Percentiles rank a stretch among this genome's conserved stretches.
Evolutionary conservation across 2,888 invertebrate genomes (phyloP).

Genomic region (Thecophora atra): DNA sequence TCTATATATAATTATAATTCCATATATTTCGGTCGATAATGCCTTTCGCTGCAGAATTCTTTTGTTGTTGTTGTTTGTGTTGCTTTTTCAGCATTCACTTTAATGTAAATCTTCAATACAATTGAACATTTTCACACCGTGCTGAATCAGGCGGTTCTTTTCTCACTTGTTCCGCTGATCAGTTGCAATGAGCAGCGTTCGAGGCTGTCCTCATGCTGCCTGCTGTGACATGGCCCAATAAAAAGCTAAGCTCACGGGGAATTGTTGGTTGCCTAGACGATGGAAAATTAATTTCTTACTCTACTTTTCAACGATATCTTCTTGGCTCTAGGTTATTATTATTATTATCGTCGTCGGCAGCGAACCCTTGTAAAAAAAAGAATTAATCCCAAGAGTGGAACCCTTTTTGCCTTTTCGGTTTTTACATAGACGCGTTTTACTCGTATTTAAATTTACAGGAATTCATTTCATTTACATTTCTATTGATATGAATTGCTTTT

Average conservation of each 20-base stretch:
- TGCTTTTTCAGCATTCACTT: conserved; percentile 4
- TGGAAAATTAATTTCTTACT: conserved; percentile 26
- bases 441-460: conserved; percentile 50
- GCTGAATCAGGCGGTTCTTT: no score
- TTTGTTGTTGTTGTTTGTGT: conserved; percentile 10
- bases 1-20: not conserved
- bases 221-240: no score
- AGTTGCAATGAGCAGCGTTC: no score
- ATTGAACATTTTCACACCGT: no score
- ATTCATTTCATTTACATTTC: conserved; percentile 63
- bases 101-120: conserved; percentile 18
- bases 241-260: conserved; percentile 25
- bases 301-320: no score
- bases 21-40: not conserved
- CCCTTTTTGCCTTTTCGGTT: conserved; percentile 10
- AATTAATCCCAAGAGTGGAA: not conserved
- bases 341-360: not conserved
- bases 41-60: not conserved
- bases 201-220: no score
- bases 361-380: not conserved
- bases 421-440: no score
- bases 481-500: conserved; percentile 57
- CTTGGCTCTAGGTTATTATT: not conserved
- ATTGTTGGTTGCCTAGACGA: conserved; percentile 1
- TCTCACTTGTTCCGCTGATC: no score